Evolutionary conservation across 2,888 invertebrate species (phyloP).

Genomic region (Smittia aterrima): DNA sequence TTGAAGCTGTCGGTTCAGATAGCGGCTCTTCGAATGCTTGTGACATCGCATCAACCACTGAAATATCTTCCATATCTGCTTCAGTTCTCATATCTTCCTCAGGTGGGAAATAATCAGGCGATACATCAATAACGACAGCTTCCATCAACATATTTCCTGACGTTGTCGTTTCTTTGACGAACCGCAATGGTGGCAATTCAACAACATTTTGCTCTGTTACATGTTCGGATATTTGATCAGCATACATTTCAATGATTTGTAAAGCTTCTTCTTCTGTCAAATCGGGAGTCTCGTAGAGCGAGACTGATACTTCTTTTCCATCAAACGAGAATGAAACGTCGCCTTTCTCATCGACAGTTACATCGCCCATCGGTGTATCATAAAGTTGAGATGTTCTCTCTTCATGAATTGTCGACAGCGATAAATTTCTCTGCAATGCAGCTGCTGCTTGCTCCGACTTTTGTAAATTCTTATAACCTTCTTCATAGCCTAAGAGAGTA

Average conservation of each 20-base stretch:
- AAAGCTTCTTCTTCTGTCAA: slow-evolving; percentile 88
- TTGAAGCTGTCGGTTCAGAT: slow-evolving; percentile 58
- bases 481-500: slow-evolving; percentile 82
- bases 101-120: slow-evolving; percentile 76
- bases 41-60: slow-evolving; percentile 64
- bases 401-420: slow-evolving; percentile 86
- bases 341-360: slow-evolving; percentile 77
- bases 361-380: slow-evolving; percentile 74
- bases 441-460: slow-evolving; percentile 50
- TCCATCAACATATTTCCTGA: slow-evolving; percentile 87
- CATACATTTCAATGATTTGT: slow-evolving; percentile 91
- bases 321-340: slow-evolving; percentile 89
- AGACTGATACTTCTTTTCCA: slow-evolving; percentile 87
- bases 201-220: slow-evolving; percentile 80
- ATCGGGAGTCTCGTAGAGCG: slow-evolving; percentile 88
- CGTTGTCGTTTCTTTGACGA: slow-evolving; percentile 84
- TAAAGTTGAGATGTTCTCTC: slow-evolving; percentile 86
- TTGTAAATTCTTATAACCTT: slow-evolving; percentile 59
- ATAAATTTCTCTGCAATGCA: slow-evolving; percentile 68
- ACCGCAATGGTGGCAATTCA: slow-evolving; percentile 81
- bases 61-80: slow-evolving; percentile 82
- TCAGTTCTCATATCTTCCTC: slow-evolving; percentile 82
- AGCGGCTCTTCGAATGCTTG: slow-evolving; percentile 58
- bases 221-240: slow-evolving; percentile 87
- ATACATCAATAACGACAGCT: slow-evolving; percentile 86